phyloP scores from a whole-genome alignment of 1,140 invertebrate species.

The Mactra quadrangularis region DNA sequence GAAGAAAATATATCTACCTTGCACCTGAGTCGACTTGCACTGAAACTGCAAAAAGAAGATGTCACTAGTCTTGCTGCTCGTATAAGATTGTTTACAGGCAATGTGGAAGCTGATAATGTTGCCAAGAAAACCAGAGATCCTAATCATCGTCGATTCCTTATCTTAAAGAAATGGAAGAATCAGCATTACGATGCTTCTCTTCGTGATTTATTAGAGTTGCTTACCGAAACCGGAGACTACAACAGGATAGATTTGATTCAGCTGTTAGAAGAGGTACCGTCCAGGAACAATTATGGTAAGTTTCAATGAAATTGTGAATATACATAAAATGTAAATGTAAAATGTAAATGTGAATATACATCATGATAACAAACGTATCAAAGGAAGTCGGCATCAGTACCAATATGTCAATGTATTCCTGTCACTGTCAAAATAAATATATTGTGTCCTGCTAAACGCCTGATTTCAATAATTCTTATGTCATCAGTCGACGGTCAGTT shows the following conservation, averaged over 20 bases:
- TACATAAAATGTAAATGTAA: too few relatives aligned
- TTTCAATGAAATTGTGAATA: too few relatives aligned
- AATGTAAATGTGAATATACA: too few relatives aligned
- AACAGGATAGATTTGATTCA: not conserved
- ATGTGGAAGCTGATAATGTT: not conserved
- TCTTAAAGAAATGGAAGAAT: not conserved
- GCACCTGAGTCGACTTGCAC: not conserved
- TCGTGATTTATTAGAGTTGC: not conserved
- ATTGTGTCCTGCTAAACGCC: too few relatives aligned
- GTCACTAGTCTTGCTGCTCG: not conserved
- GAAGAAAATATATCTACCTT: not conserved
- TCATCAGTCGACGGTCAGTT: too few relatives aligned
- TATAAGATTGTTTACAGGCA: not conserved
- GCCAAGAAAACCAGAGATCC: not conserved
- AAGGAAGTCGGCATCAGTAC: too few relatives aligned
- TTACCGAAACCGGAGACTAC: conserved; percentile 7
- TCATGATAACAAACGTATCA: too few relatives aligned
- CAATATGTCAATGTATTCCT: too few relatives aligned
- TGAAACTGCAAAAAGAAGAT: not conserved
- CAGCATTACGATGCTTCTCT: not conserved
- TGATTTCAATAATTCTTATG: too few relatives aligned
- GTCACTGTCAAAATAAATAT: too few relatives aligned
- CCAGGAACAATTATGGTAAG: too few relatives aligned
- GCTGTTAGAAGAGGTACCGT: too few relatives aligned
- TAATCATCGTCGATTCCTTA: not conserved